phyloP scores from a whole-genome alignment of 2,888 invertebrate genomes.

The Horisme vitalbata region DNA sequence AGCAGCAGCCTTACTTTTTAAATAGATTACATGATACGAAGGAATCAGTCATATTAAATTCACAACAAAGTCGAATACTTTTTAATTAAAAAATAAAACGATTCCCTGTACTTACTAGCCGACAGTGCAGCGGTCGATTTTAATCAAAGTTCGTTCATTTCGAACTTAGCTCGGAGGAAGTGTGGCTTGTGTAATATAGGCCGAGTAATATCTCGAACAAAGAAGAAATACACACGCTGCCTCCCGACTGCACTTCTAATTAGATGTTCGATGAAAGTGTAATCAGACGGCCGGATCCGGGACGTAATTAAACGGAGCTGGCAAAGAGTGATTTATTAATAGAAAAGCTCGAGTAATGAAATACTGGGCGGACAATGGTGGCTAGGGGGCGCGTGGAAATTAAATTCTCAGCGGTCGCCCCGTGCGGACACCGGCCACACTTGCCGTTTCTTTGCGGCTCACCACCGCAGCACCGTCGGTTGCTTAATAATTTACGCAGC shows the following conservation, averaged over 20 bases:
- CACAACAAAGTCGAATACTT: constrained; percentile 14
- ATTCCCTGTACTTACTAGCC: constrained; percentile 32
- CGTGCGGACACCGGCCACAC: constrained; percentile 51
- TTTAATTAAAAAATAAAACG: constrained; percentile 30
- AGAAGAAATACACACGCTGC: constrained; percentile 68
- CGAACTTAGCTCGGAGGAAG: constrained; percentile 60
- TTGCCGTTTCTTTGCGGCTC: constrained; percentile 68
- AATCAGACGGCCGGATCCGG: constrained; percentile 80
- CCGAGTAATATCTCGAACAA: constrained; percentile 72
- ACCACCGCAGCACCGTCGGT: constrained; percentile 45
- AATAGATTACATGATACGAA: too few species aligned
- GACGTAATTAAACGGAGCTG: constrained; percentile 80
- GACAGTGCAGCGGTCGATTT: constrained; percentile 59
- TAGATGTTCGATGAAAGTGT: constrained; percentile 83
- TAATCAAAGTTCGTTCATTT: constrained; percentile 76
- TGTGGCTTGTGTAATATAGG: constrained; percentile 63
- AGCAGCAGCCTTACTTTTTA: too few species aligned
- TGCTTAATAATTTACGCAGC: constrained; percentile 69
- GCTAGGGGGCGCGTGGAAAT: constrained; percentile 77
- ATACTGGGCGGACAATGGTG: constrained; percentile 82
- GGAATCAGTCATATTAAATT: constrained; percentile 2
- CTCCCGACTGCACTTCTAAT: constrained; percentile 76
- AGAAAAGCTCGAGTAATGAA: constrained; percentile 82
- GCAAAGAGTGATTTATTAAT: constrained; percentile 84
- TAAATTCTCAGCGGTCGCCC: constrained; percentile 73